Evolutionary conservation across 1,140 invertebrate genomes (phyloP), one percentile per base, ranked within the genome.

Genomic region (Drosophila suzukii): DNA sequence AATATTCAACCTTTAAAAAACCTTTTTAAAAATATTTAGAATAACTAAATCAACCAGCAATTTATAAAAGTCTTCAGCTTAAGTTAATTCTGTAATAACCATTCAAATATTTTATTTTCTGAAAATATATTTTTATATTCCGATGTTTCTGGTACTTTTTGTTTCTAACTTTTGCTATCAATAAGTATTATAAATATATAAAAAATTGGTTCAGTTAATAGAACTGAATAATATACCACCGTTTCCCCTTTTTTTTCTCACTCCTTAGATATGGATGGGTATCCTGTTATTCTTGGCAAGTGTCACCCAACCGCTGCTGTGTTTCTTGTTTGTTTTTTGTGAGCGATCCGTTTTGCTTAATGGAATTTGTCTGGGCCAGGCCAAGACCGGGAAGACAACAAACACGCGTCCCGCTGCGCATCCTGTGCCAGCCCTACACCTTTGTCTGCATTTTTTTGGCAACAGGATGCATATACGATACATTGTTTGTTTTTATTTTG

Each of bases 331-430:
- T 68, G 20, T 70, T 49, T 47, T 20, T 49, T 41, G 27, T 11
- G 4, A 3, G 20, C 62, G 8, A 5, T 15, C 36, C 43, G 53
- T 43, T 71, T 71, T 71, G 70, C 68, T 73, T 41, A 67, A 75
- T 75, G 72, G 49, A 75, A 59, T 67, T 59, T 32, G 54, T 75
- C 60, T 75, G 53, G 51, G 13, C 36, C 65, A 57, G 34, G 50
- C 36, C 50, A 34, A 62, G 11, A 34, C 4, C 20, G 17, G 34
- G 27, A 60, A 17, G 10, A 12, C 57, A 74, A 75, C 41, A 36
- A 49, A 71, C 65, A 57, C 65, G 75, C 53, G 75, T 78, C 75
- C 75, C 54, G 75, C 75, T 72, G 75, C 41, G 74, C 63, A 77
- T 76, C 62, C 55, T 77, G 71, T 73, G 56, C 15, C 24, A n/a